Conservation (phyloP, 2,797 vertebrate species). For the Threskiornis aethiopicus region DNA sequence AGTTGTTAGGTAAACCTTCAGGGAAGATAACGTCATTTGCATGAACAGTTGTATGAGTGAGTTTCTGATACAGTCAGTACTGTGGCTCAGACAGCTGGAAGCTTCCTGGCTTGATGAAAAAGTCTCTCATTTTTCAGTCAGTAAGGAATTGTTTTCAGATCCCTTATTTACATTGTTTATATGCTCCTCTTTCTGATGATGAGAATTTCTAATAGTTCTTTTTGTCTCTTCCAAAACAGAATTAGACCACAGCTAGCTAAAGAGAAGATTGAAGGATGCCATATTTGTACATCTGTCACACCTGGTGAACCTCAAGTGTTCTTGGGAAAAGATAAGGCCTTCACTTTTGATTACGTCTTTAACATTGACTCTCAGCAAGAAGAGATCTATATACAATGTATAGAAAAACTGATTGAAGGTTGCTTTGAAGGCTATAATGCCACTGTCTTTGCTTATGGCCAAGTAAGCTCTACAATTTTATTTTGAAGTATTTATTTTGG, state of each 20-base stretch:
- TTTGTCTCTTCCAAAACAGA: slow-evolving; percentile 72
- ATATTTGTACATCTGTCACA: slow-evolving; percentile 94
- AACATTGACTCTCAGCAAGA: slow-evolving; percentile 92
- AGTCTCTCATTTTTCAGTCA: neutral
- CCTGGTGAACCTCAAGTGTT: slow-evolving; percentile 95
- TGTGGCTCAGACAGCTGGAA: neutral
- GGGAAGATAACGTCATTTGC: neutral
- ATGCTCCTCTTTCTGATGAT: neutral
- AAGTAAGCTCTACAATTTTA: slow-evolving; percentile 75
- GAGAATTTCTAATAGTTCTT: neutral
- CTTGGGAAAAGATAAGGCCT: slow-evolving; percentile 97
- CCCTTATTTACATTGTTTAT: neutral
- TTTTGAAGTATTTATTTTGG: neutral
- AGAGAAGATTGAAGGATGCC: slow-evolving; percentile 97
- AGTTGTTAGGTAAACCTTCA: neutral
- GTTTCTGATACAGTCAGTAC: neutral
- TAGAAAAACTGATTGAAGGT: slow-evolving; percentile 93
- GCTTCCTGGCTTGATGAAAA: neutral
- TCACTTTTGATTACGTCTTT: slow-evolving; percentile 94
- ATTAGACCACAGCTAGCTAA: slow-evolving; percentile 95
- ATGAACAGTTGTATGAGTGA: neutral
- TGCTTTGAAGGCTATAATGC: slow-evolving; percentile 98
- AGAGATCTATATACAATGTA: slow-evolving; percentile 87
- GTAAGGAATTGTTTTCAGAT: neutral
- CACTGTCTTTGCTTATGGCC: slow-evolving; percentile 95